Base-by-base conservation (phyloP, 37 sponge, comb jelly and placozoan species). In the Geodia barretti region DNA sequence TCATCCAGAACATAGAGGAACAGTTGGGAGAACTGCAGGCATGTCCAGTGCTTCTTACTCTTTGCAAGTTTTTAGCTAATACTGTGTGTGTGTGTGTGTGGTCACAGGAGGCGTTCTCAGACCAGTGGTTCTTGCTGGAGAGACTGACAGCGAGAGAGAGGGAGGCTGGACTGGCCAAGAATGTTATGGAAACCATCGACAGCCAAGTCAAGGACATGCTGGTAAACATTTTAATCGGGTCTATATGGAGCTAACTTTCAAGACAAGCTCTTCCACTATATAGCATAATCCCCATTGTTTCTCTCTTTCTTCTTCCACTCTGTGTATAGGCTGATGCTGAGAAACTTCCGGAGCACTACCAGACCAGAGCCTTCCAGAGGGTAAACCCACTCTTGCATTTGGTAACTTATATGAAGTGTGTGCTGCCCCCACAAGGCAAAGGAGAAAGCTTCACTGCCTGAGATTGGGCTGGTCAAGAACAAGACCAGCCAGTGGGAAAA, bases 11-110 rank as follows among this genome's bases (percentile, higher is more conserved):
- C 24, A 34, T 84, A 23, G 77, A 84, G 39, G 14, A 19, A 35
- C 70, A 84, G 77, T 34, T 84, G 9, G 60, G 25, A 66, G 68
- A 68, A 24, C 61, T 84, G 0, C 76, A 81, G 81, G 81, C 71
- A 35, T 35, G 42, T 33, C 3, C 28, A 31, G 77, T 66, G 80
- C 67, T 68, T 79, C 69, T 79, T 68, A 67, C 69, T 79, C 69
- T 79, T 68, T 79, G 80, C 67, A 69, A 67, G 66, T 66, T 68
- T 79, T 68, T 79, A 69, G 65, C 69, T 79, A 69, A 67, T 68
- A 67, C 69, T 79, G 68, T 79, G 68, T 79, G 80, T 79, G 80
- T 79, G 80, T 79, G 80, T 79, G 68, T 39, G 28, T 47, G 11
- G 54, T 47, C 14, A 14, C 7, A 47, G 54, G 54, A 47, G 7